Conservation (phyloP, 2,888 invertebrate species). For the Dynastes tityus region DNA sequence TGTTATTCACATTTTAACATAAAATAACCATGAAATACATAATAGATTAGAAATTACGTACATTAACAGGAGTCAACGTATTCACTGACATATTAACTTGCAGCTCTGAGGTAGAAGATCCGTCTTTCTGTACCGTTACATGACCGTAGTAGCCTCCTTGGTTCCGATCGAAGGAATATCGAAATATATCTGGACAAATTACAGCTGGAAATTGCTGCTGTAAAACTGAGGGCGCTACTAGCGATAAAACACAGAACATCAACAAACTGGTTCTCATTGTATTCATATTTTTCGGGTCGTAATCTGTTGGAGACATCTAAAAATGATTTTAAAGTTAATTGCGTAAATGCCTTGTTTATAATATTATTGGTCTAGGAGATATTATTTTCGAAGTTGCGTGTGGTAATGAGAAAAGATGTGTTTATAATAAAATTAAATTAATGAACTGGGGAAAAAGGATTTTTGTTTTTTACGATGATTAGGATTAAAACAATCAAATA, state of each 20-base stretch:
- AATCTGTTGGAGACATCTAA: neutral
- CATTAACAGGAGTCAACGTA: slow-evolving; percentile 31
- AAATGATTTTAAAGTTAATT: neutral
- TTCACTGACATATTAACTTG: slow-evolving; percentile 56
- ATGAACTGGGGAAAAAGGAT: too few relatives aligned
- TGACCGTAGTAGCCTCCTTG: slow-evolving; percentile 53
- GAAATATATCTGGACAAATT: slow-evolving; percentile 62
- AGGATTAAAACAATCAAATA: too few relatives aligned
- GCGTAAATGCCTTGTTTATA: neutral
- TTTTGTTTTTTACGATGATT: too few relatives aligned
- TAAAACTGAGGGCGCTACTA: neutral
- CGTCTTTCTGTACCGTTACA: slow-evolving; percentile 54
- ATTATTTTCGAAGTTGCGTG: too few relatives aligned
- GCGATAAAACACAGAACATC: neutral
- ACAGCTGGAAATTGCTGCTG: slow-evolving; percentile 55
- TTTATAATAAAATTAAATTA: too few relatives aligned
- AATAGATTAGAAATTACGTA: slow-evolving; percentile 1
- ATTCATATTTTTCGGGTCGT: neutral
- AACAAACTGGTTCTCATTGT: neutral
- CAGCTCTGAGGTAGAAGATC: slow-evolving; percentile 51
- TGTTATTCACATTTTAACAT: too few relatives aligned
- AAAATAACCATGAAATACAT: too few relatives aligned
- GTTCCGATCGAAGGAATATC: slow-evolving; percentile 54
- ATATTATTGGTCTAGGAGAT: too few relatives aligned
- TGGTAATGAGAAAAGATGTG: too few relatives aligned